These are phyloP conservation scores for Celastrina argiolus DNA, from an alignment of 2,888 invertebrate genomes.

Conservation along the genomic window DNA sequence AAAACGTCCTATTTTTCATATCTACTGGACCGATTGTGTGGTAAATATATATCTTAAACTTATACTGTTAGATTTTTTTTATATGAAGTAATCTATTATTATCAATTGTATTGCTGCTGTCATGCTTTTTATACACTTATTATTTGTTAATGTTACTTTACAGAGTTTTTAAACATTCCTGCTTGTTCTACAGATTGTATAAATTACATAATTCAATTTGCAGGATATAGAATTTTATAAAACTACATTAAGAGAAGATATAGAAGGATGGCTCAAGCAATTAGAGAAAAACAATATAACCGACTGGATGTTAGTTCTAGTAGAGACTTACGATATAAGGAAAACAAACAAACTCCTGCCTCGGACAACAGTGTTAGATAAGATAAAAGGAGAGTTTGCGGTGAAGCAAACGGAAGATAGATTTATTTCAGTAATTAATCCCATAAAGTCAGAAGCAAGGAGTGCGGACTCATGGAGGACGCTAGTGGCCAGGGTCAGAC, in stretches of 20 bases:
- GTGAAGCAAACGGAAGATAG: slow-evolving; percentile 89
- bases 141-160: not conserved
- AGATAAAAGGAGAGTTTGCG: slow-evolving; percentile 95
- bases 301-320: slow-evolving; percentile 96
- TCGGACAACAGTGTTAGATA: slow-evolving; percentile 94
- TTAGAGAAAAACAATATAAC: slow-evolving; percentile 85
- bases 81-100: not conserved
- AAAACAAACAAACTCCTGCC: slow-evolving; percentile 94
- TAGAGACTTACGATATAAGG: slow-evolving; percentile 94
- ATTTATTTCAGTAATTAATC: slow-evolving; percentile 94
- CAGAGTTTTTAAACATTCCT: not conserved
- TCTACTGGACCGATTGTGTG: slow-evolving; percentile 96
- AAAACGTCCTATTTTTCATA: slow-evolving; percentile 93
- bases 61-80: not conserved
- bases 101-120: too few species aligned
- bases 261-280: slow-evolving; percentile 91
- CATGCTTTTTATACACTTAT: not conserved
- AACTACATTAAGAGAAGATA: slow-evolving; percentile 90
- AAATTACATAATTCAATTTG: slow-evolving; percentile 32
- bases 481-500: slow-evolving; percentile 88
- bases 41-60: slow-evolving; percentile 75
- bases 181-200: not conserved
- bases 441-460: slow-evolving; percentile 91
- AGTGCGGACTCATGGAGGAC: slow-evolving; percentile 94
- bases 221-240: slow-evolving; percentile 97